These are phyloP conservation scores for Troides oblongomaculatus DNA, from an alignment of 2,888 invertebrate genomes.

Conservation along the genomic window DNA sequence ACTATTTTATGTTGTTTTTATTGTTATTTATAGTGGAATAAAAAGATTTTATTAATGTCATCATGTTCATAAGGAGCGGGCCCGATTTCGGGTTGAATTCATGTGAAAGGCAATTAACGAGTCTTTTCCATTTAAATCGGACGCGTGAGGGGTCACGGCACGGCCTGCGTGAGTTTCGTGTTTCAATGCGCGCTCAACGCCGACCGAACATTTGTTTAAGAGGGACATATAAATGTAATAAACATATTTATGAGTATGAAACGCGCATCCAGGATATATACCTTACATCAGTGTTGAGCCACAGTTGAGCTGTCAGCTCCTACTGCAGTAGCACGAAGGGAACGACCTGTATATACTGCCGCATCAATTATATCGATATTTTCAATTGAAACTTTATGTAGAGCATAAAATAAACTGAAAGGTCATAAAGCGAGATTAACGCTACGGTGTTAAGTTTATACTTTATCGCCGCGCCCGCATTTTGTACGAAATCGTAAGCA, in stretches of 20 bases:
- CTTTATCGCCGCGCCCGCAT: conserved; percentile 67
- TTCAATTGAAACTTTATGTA: conserved; percentile 58
- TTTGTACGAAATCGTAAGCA: conserved; percentile 15
- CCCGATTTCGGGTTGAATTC: conserved; percentile 33
- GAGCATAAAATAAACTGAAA: conserved; percentile 56
- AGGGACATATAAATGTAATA: no score
- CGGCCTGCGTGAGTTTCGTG: neutral
- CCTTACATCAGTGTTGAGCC: no score
- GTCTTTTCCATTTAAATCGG: conserved; percentile 31
- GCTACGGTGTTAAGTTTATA: conserved; percentile 52
- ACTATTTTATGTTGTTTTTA: conserved; percentile 78
- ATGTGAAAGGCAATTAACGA: conserved; percentile 30
- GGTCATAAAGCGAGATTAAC: conserved; percentile 61
- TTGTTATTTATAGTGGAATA: conserved; percentile 76
- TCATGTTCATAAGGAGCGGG: conserved; percentile 54
- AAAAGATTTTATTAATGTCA: conserved; percentile 72
- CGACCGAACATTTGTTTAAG: no score
- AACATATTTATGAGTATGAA: no score
- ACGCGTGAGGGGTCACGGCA: neutral
- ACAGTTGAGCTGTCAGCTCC: no score
- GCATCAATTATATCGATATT: conserved; percentile 31
- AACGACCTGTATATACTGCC: no score
- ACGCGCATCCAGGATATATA: no score
- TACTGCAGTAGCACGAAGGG: no score
- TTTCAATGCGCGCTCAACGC: no score